Percentiles rank a stretch among this genome's conserved stretches.
These are phyloP conservation scores for Circaetus gallicus DNA, from an alignment of 2,113 vertebrate species.

Conservation along the genomic window DNA sequence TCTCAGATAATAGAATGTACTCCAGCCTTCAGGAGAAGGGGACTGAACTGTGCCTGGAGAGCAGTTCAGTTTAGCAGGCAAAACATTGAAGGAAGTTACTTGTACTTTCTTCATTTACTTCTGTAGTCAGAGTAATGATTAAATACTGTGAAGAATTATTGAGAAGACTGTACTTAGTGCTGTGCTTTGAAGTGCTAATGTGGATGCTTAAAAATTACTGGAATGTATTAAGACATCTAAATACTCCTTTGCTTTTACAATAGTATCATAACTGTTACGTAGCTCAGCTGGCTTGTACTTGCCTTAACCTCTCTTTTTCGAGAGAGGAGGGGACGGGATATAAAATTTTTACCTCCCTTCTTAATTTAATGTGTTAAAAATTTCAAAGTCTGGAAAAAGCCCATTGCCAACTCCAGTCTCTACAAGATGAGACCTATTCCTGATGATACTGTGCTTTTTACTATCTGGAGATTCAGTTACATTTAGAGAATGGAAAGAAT, in stretches of 20 bases:
- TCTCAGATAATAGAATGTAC: background rate
- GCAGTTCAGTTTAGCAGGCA: background rate
- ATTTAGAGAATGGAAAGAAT: background rate
- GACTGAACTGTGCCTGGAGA: background rate
- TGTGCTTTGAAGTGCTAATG: background rate
- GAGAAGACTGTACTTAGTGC: background rate
- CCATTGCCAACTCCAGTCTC: background rate
- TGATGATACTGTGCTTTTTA: background rate
- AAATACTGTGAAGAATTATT: background rate
- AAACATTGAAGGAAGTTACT: background rate
- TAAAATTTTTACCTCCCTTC: background rate
- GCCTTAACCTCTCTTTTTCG: background rate
- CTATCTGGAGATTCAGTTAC: background rate
- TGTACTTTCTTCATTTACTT: background rate
- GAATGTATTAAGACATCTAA: background rate
- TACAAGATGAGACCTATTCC: background rate
- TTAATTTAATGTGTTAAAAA: background rate
- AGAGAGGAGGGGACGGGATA: background rate
- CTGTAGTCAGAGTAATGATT: background rate
- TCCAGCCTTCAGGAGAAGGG: background rate
- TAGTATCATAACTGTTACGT: background rate
- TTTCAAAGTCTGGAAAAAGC: background rate
- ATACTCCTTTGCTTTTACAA: background rate
- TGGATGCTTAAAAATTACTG: background rate
- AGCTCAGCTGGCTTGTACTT: background rate